Evolutionary conservation across 2,113 vertebrate genomes (phyloP), one percentile per base, ranked within the genome.

Genomic region (Entelurus aequoreus): DNA sequence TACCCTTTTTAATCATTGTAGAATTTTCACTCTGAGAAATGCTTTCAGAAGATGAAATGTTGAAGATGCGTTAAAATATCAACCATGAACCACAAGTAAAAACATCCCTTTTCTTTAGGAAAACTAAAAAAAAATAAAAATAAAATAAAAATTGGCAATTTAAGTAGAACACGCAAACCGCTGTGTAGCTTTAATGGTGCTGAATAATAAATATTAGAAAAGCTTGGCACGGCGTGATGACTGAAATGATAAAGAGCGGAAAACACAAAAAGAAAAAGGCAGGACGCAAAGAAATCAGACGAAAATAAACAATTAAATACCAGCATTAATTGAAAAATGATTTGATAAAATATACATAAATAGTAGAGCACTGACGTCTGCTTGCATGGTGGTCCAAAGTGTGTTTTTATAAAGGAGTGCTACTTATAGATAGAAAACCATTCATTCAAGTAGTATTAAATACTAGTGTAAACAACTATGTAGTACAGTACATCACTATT

Each of bases 361-460:
- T 81, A 87, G 19, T 63, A 76, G 76, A 81, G 79, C 79, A 42
- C 74, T 77, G 74, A 74, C 4, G 62, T 73, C 67, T 66, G 68
- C 77, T 80, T 73, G 68, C 54, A 12, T 65, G 70, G 71, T 75
- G 76, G 72, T 85, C 79, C 65, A 6, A 69, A 16, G 40, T 64
- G 50, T 61, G 60, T 56, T 61, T 62, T 56, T 67, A n/a, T 48
- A 69, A 73, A 68, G 71, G 62, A 73, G 75, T 88, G 71, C 71
- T 77, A 76, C 82, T 75, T 76, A 70, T 71, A 40, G 49, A 40
- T 81, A 72, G 77, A 54, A 64, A 68, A 75, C 71, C 86, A 77
- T 88, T 90, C 80, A 76, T 95, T 95, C 94, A 95, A 94, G 95
- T 94, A 94, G 86, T 91, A 89, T 91, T 86, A 90, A 93, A 93